Percentiles rank a stretch among this genome's conserved stretches.
phyloP scores from a whole-genome alignment of 2,888 invertebrate species.

The Holacanthella duospinosa region DNA sequence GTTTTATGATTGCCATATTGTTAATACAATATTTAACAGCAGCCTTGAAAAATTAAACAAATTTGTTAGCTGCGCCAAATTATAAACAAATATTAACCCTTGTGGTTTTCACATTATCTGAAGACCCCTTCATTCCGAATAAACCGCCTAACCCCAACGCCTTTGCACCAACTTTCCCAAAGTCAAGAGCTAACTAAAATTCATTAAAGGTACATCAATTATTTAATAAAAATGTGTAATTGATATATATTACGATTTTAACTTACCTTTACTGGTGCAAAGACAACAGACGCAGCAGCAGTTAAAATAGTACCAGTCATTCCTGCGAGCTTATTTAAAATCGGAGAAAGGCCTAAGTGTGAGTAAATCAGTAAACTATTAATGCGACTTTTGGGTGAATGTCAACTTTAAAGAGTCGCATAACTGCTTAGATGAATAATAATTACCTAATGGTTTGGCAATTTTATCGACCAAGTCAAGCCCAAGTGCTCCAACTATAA shows the following conservation, averaged over 20 bases:
- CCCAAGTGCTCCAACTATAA: neutral
- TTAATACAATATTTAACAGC: neutral
- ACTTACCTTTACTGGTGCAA: neutral
- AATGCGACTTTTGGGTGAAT: neutral
- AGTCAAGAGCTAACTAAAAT: neutral
- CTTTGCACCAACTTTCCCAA: conserved; percentile 7
- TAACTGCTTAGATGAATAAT: neutral
- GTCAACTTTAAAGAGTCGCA: neutral
- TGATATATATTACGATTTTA: neutral
- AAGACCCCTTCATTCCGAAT: conserved; percentile 8
- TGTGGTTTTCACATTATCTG: neutral
- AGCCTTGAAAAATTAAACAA: neutral
- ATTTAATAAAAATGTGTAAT: neutral
- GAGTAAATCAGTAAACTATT: neutral
- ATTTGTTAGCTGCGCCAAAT: neutral
- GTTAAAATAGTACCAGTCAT: neutral
- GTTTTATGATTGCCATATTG: neutral
- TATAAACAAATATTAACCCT: neutral
- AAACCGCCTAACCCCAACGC: conserved; percentile 1
- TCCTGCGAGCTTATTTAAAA: neutral
- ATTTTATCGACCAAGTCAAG: neutral
- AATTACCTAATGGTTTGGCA: conserved; percentile 1
- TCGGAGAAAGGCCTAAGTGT: neutral
- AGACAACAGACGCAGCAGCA: neutral
- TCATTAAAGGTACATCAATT: neutral